A percentile compares a stretch with the other conserved stretches of the same genome.
These are phyloP conservation scores for Castor canadensis DNA, from an alignment of 2,113 vertebrate species.

Conservation along the genomic window DNA sequence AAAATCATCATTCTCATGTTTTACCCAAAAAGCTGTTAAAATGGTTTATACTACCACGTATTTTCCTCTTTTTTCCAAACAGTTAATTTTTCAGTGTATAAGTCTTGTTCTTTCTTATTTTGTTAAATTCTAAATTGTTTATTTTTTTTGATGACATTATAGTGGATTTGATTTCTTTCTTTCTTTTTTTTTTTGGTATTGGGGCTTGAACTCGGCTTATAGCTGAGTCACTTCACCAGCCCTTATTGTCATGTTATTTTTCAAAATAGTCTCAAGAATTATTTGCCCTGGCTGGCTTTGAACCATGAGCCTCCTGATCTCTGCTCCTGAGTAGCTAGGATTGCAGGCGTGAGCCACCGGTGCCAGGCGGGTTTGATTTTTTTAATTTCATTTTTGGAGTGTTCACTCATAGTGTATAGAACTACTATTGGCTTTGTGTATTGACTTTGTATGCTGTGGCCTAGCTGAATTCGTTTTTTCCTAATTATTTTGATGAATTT, in stretches of 20 bases:
- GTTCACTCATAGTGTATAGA: background rate
- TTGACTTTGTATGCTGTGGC: background rate
- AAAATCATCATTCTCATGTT: background rate
- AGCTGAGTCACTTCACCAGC: no score
- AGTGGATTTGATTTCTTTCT: conserved; percentile 9
- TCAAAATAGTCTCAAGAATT: no score
- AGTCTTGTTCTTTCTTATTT: background rate
- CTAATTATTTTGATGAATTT: background rate
- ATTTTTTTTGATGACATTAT: background rate
- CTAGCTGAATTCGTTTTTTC: background rate
- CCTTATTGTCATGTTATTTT: no score
- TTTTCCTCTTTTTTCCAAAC: background rate
- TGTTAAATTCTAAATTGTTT: background rate
- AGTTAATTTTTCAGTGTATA: background rate
- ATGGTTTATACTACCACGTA: background rate
- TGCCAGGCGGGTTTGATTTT: no score
- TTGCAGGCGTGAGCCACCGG: no score
- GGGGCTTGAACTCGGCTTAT: no score
- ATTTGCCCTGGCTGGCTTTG: no score
- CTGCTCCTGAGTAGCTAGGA: no score
- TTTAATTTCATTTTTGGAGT: conserved; percentile 27
- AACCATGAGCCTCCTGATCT: no score
- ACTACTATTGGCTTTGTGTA: background rate
- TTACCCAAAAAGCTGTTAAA: background rate
- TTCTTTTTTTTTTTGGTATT: no score